A percentile compares a stretch with the other conserved stretches of the same genome.
These are phyloP conservation scores for Pachypanchax playfairii DNA, from an alignment of 2,113 vertebrate genomes.

Conservation along the genomic window DNA sequence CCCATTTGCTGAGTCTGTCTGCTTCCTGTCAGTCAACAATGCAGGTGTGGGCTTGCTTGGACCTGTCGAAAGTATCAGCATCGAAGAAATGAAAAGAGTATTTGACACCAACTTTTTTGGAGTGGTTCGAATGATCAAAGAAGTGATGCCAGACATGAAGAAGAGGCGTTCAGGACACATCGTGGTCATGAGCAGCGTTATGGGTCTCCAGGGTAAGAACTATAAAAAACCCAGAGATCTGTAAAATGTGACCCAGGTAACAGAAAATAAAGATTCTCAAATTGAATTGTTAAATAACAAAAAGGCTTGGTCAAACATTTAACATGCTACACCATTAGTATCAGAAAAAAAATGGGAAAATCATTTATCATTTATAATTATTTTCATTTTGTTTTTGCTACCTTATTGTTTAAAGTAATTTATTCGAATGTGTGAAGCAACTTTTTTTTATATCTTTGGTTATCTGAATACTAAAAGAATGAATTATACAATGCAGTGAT, in stretches of 20 bases:
- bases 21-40: conserved; percentile 85
- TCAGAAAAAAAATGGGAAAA: too few species aligned
- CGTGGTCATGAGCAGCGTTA: conserved; percentile 90
- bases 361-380: too few species aligned
- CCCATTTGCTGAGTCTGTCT: neutral
- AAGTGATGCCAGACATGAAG: conserved; percentile 92
- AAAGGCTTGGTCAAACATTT: too few species aligned
- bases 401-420: neutral
- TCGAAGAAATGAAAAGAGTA: conserved; percentile 86
- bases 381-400: too few species aligned
- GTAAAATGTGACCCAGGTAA: neutral
- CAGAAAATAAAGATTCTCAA: neutral
- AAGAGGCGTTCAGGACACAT: conserved; percentile 86
- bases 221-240: neutral
- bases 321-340: too few species aligned
- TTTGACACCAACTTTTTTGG: conserved; percentile 97
- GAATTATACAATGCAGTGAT: neutral
- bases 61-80: conserved; percentile 87
- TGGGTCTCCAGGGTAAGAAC: conserved; percentile 81
- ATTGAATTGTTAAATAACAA: neutral
- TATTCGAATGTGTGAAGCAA: neutral
- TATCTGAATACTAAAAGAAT: neutral
- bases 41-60: conserved; percentile 89
- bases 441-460: conserved; percentile 1
- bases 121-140: conserved; percentile 88